Evolutionary conservation across 2,888 invertebrate species (phyloP).

Genomic region (Idaea straminata): DNA sequence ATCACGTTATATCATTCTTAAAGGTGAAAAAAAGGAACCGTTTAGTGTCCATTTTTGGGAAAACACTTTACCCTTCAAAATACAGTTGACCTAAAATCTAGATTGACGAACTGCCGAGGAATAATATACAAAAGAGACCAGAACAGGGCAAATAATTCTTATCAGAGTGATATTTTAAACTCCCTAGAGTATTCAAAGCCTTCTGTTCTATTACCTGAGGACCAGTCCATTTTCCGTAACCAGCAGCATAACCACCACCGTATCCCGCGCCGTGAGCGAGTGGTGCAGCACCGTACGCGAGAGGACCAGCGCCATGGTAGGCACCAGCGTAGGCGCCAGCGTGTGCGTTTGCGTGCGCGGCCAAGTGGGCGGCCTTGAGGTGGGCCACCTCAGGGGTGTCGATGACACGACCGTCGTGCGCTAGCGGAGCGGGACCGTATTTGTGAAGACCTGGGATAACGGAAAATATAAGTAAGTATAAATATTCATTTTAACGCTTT

Average conservation of each 20-base stretch:
- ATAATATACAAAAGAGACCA: too few relatives aligned
- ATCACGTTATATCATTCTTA: too few relatives aligned
- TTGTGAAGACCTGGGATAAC: slow-evolving; percentile 60
- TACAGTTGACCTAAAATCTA: too few relatives aligned
- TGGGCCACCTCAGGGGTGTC: slow-evolving; percentile 80
- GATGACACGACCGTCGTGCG: slow-evolving; percentile 73
- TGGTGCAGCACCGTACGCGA: slow-evolving; percentile 43
- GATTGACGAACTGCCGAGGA: too few relatives aligned
- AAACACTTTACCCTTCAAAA: too few relatives aligned
- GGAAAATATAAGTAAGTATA: neutral
- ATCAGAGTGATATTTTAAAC: neutral
- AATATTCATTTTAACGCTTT: too few relatives aligned
- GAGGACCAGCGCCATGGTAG: slow-evolving; percentile 37
- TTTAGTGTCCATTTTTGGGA: too few relatives aligned
- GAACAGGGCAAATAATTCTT: too few relatives aligned
- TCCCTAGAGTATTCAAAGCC: neutral
- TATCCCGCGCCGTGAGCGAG: slow-evolving; percentile 44
- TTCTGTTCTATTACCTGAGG: slow-evolving; percentile 50
- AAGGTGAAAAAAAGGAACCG: too few relatives aligned
- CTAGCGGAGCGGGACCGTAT: slow-evolving; percentile 75
- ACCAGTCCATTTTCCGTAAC: slow-evolving; percentile 73
- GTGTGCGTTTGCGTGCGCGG: slow-evolving; percentile 68
- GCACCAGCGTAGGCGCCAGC: slow-evolving; percentile 47
- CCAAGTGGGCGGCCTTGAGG: slow-evolving; percentile 78
- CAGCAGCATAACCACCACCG: slow-evolving; percentile 54